Evolutionary conservation across 2,797 vertebrate species (phyloP).

Genomic region (Echeneis naucrates): DNA sequence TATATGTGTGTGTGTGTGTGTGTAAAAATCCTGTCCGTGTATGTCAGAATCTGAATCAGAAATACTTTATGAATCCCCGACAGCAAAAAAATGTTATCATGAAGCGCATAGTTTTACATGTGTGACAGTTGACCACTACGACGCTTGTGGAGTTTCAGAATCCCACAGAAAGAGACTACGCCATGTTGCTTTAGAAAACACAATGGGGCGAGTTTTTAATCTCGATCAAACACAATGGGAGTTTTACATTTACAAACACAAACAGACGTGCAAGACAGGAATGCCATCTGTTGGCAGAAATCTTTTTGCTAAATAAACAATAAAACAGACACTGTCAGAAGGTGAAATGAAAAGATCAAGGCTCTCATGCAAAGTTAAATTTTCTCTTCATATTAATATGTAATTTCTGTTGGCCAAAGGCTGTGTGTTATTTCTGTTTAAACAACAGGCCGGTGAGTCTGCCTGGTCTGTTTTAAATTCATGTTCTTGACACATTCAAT

Average conservation of each 20-base stretch:
- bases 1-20: conserved; percentile 8
- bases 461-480: conserved; percentile 17
- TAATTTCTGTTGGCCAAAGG: background rate
- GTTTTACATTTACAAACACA: conserved; percentile 18
- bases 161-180: background rate
- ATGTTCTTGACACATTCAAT: background rate
- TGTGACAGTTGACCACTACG: background rate
- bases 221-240: conserved; percentile 7
- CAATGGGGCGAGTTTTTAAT: background rate
- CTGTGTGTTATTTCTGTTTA: conserved; percentile 25
- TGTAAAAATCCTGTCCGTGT: too few species aligned
- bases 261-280: conserved; percentile 10
- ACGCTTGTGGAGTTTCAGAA: background rate
- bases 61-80: too few species aligned
- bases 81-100: too few species aligned
- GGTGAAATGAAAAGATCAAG: background rate
- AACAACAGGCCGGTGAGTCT: background rate
- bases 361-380: background rate
- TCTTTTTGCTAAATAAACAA: conserved; percentile 1
- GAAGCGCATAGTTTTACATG: too few species aligned
- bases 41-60: too few species aligned
- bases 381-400: background rate
- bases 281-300: conserved; percentile 3
- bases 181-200: background rate
- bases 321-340: background rate